Conservation (phyloP, 2,113 vertebrate genomes). For the Sterrhoptilus dennistouni region DNA sequence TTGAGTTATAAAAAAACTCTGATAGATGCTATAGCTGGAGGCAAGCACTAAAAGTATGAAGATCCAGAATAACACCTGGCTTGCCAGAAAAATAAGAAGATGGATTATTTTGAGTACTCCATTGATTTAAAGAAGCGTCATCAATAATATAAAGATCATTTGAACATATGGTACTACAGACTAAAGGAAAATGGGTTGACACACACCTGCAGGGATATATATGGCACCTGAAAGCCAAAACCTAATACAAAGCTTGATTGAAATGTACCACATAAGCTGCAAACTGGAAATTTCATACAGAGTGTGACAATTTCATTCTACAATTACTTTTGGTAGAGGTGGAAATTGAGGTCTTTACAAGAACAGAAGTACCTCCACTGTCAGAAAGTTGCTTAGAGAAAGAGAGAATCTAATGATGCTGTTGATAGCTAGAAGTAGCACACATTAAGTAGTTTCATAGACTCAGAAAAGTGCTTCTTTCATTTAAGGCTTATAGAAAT, state of each 20-base stretch:
- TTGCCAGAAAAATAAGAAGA: conserved; percentile 18
- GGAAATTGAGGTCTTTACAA: not conserved
- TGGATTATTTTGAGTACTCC: conserved; percentile 12
- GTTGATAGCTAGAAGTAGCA: not conserved
- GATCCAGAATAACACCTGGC: conserved; percentile 1
- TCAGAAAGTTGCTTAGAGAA: not conserved
- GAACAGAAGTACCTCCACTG: not conserved
- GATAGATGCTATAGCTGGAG: not conserved
- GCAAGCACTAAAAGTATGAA: not conserved
- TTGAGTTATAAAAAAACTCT: not conserved
- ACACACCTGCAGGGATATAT: not conserved
- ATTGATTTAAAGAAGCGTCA: not conserved
- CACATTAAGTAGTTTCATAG: not conserved
- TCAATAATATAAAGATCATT: conserved; percentile 27
- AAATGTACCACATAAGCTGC: not conserved
- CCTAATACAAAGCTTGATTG: not conserved
- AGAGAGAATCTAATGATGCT: not conserved
- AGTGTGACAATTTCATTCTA: not conserved
- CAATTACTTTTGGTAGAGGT: not conserved
- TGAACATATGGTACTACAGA: not conserved
- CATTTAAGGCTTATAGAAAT: not conserved
- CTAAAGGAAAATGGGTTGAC: conserved; percentile 14
- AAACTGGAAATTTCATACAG: not conserved
- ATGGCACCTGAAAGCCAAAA: not conserved
- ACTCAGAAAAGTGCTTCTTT: not conserved